phyloP scores from a whole-genome alignment of 2,888 invertebrate genomes.

The Acanthopleura granulata region DNA sequence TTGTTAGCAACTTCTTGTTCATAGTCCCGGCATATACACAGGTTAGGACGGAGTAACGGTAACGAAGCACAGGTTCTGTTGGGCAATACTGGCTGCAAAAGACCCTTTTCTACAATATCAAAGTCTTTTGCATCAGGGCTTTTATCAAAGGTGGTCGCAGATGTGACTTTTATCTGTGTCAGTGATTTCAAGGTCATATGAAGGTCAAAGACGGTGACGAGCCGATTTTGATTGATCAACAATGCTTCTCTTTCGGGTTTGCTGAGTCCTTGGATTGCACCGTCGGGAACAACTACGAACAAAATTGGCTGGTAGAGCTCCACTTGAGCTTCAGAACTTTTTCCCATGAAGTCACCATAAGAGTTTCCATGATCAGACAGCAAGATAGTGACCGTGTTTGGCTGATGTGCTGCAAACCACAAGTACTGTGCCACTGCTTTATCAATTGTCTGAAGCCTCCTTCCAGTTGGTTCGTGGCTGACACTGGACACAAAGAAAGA shows the following conservation, averaged over 20 bases:
- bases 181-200: slow-evolving; percentile 43
- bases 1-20: slow-evolving; percentile 34
- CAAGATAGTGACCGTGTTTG: slow-evolving; percentile 50
- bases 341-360: slow-evolving; percentile 48
- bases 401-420: slow-evolving; percentile 25
- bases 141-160: neutral
- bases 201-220: slow-evolving; percentile 50
- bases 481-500: slow-evolving; percentile 46
- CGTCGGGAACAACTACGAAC: slow-evolving; percentile 47
- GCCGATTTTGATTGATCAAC: slow-evolving; percentile 40
- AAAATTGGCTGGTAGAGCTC: slow-evolving; percentile 54
- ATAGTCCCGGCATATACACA: slow-evolving; percentile 55
- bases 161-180: slow-evolving; percentile 19
- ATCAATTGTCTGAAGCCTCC: slow-evolving; percentile 50
- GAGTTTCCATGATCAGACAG: slow-evolving; percentile 60
- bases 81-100: slow-evolving; percentile 24
- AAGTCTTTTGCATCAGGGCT: neutral
- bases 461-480: slow-evolving; percentile 52
- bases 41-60: slow-evolving; percentile 47
- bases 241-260: slow-evolving; percentile 33
- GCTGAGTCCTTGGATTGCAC: slow-evolving; percentile 36
- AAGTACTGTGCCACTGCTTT: slow-evolving; percentile 39
- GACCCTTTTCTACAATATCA: slow-evolving; percentile 1
- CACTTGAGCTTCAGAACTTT: slow-evolving; percentile 41
- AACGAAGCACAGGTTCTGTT: slow-evolving; percentile 45